Evolutionary conservation across 2,797 vertebrate species (phyloP).

Genomic region (Siniperca obscura): DNA sequence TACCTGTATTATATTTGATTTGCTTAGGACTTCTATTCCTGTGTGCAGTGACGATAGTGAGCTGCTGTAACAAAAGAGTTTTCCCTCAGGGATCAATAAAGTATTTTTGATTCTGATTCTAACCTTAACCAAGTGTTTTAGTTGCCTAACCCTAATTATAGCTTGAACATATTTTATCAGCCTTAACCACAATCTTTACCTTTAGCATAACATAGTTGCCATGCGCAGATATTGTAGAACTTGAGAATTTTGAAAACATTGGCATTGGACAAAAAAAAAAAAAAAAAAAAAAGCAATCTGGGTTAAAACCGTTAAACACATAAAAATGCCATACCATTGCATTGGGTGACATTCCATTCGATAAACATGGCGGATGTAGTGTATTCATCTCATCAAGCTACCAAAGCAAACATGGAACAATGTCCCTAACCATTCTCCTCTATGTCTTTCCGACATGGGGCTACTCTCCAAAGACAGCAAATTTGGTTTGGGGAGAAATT

Average conservation of each 20-base stretch:
- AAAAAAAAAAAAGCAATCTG: too few species aligned
- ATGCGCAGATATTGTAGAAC: too few species aligned
- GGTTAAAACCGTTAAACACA: neutral
- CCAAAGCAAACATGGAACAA: neutral
- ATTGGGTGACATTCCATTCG: neutral
- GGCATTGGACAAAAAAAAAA: too few species aligned
- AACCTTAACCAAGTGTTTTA: neutral
- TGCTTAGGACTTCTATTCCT: too few species aligned
- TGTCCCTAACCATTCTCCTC: neutral
- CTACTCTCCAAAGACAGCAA: neutral
- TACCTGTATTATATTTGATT: too few species aligned
- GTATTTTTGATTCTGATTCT: neutral
- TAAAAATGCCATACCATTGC: neutral
- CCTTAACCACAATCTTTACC: neutral
- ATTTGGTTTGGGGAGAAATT: neutral
- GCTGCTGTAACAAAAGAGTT: too few species aligned
- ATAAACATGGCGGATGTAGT: neutral
- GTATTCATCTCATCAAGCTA: neutral
- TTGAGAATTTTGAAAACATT: too few species aligned
- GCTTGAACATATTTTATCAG: neutral
- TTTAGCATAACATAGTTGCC: neutral
- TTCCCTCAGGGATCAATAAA: too few species aligned
- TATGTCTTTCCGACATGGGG: neutral
- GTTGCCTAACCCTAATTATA: neutral
- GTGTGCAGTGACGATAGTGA: too few species aligned